These are phyloP conservation scores for Piaya cayana DNA, from an alignment of 2,113 vertebrate species.

Conservation along the genomic window DNA sequence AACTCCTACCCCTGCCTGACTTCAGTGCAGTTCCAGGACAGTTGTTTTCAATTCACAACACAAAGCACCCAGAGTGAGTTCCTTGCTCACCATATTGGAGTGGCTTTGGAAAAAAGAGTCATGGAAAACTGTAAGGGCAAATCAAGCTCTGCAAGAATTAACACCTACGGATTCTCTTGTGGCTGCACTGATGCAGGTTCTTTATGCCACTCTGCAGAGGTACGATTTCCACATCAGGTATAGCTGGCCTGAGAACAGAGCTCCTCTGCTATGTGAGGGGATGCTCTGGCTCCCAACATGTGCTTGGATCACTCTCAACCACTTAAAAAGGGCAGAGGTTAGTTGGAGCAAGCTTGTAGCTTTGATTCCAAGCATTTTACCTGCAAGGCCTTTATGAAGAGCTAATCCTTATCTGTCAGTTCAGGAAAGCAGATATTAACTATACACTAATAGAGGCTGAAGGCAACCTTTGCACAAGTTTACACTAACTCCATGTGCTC, in stretches of 20 bases:
- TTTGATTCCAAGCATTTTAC: background rate
- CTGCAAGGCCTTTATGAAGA: background rate
- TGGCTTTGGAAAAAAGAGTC: background rate
- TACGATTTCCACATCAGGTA: background rate
- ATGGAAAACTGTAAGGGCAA: rapidly evolving
- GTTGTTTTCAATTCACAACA: background rate
- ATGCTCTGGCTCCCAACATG: rapidly evolving
- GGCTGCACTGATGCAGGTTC: background rate
- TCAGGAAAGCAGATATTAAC: background rate
- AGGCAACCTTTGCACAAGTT: background rate
- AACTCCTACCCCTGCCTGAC: background rate
- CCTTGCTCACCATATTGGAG: background rate
- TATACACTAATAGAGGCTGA: background rate
- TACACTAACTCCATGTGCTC: background rate
- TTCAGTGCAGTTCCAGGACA: background rate
- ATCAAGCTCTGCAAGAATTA: background rate
- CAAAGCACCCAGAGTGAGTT: background rate
- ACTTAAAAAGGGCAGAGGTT: background rate
- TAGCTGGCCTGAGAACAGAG: background rate
- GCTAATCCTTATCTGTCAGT: background rate
- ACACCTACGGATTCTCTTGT: background rate
- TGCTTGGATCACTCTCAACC: background rate
- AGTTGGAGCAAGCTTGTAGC: background rate
- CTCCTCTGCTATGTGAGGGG: background rate
- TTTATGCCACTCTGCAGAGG: background rate